Evolutionary conservation across 2,888 invertebrate genomes (phyloP).

Genomic region (Amblyjoppa fuscipennis): DNA sequence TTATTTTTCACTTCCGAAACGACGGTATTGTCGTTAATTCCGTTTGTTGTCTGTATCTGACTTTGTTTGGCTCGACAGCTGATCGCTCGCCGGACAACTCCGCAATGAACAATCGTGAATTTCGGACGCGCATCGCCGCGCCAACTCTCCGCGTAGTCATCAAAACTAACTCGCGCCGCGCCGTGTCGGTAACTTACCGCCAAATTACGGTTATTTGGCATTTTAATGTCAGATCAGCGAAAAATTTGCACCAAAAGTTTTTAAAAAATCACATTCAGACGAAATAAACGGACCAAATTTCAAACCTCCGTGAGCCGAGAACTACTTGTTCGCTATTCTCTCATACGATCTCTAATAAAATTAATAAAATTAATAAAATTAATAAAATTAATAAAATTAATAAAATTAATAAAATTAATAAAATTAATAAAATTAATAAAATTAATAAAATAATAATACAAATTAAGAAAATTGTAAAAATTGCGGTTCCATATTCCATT

Average conservation of each 20-base stretch:
- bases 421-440: too few species aligned
- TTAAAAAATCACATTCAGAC: not conserved
- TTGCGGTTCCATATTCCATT: not conserved
- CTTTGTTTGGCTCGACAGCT: constrained; percentile 62
- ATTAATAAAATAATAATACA: too few species aligned
- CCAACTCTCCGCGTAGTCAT: constrained; percentile 1
- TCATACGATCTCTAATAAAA: too few species aligned
- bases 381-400: too few species aligned
- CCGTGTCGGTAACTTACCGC: not conserved
- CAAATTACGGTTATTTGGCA: not conserved
- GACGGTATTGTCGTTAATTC: constrained; percentile 24
- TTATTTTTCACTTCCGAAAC: constrained; percentile 6
- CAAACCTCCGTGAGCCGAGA: too few species aligned
- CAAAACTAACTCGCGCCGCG: not conserved
- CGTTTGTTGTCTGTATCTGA: constrained; percentile 46
- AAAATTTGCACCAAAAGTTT: not conserved
- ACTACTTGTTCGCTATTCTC: too few species aligned
- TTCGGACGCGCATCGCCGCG: constrained; percentile 31
- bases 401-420: too few species aligned
- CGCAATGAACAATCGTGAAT: constrained; percentile 39
- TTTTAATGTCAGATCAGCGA: not conserved
- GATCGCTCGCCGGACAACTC: constrained; percentile 44
- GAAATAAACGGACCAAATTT: not conserved
- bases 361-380: too few species aligned
- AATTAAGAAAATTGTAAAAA: too few species aligned